Evolutionary conservation across 2,113 vertebrate species (phyloP).

Genomic region (Sylvietta virens): DNA sequence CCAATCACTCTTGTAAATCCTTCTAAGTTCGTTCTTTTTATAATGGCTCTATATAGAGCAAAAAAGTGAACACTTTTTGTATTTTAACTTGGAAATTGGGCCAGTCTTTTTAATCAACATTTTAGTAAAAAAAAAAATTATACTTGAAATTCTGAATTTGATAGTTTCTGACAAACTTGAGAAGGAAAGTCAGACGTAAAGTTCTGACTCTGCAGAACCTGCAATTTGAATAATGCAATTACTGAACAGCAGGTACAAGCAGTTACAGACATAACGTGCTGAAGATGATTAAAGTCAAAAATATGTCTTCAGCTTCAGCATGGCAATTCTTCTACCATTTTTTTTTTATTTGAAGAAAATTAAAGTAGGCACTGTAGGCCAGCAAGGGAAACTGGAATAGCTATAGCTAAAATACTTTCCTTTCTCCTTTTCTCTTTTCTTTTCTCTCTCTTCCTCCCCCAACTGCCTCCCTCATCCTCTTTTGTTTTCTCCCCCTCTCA

Average conservation of each 20-base stretch:
- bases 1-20: not conserved
- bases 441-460: not conserved
- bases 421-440: no score
- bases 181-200: not conserved
- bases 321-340: not conserved
- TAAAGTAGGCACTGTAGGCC: not conserved
- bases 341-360: conserved; percentile 12
- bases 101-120: not conserved
- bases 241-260: not conserved
- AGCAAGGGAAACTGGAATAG: not conserved
- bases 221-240: conserved; percentile 13
- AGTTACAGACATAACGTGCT: not conserved
- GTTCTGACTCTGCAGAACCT: no score
- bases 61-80: not conserved
- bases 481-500: not conserved
- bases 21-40: not conserved
- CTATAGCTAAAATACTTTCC: not conserved
- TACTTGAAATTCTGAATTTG: not conserved
- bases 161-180: not conserved
- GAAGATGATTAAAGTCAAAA: not conserved
- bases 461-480: not conserved
- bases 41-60: not conserved
- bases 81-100: not conserved
- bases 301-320: not conserved
- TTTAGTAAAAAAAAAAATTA: not conserved